Evolutionary conservation across 1,140 invertebrate species (phyloP).

Genomic region (Bombus turneri): DNA sequence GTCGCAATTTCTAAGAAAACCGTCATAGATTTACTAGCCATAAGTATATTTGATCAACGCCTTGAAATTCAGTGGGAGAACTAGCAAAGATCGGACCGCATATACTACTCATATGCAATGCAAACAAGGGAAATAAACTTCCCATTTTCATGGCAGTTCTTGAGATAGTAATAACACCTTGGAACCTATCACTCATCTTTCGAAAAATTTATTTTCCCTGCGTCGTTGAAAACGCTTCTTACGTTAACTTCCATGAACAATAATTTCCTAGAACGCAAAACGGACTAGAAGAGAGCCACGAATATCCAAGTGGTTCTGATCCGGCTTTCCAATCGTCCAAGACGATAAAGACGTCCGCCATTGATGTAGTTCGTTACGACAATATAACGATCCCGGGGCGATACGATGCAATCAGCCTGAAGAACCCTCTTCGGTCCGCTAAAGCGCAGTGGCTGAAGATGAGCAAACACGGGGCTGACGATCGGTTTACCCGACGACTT

Average conservation of each 20-base stretch:
- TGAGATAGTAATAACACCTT: not conserved
- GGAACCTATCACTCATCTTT: not conserved
- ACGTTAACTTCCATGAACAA: not conserved
- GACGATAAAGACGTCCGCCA: conserved; percentile 34
- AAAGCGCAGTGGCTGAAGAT: conserved; percentile 19
- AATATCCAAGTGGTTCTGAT: not conserved
- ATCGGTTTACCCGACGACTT: conserved; percentile 32
- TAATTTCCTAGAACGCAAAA: not conserved
- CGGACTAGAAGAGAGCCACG: not conserved
- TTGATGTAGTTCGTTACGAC: conserved; percentile 24
- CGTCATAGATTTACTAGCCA: not conserved
- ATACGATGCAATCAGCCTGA: conserved; percentile 38
- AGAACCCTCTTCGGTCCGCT: not conserved
- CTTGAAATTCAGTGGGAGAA: not conserved
- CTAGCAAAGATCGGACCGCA: not conserved
- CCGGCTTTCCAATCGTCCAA: conserved; percentile 23
- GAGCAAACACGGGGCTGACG: conserved; percentile 39
- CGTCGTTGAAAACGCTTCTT: not conserved
- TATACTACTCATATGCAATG: not conserved
- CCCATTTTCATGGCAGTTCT: not conserved
- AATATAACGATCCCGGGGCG: conserved; percentile 40
- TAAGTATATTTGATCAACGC: conserved; percentile 4
- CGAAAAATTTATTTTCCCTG: not conserved
- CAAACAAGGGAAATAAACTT: not conserved
- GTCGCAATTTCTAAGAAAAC: not conserved